Conservation (phyloP, 2,888 invertebrate species). For the Hanleya hanleyi region DNA sequence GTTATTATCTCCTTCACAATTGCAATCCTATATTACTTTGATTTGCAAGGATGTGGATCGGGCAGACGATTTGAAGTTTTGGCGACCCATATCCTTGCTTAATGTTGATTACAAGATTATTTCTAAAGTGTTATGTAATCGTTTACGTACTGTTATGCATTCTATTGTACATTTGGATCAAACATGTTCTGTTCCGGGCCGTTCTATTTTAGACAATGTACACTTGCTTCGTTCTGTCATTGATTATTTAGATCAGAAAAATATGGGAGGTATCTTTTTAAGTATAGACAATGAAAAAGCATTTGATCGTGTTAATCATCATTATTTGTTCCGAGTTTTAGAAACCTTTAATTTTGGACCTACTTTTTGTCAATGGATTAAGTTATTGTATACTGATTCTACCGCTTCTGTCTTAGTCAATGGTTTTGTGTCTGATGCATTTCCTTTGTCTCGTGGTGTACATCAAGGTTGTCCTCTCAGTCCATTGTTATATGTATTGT, state of each 20-base stretch:
- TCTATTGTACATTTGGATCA: slow-evolving; percentile 35
- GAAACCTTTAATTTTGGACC: slow-evolving; percentile 38
- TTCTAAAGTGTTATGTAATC: slow-evolving; percentile 37
- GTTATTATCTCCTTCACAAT: neutral
- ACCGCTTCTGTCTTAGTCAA: neutral
- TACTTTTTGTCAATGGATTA: slow-evolving; percentile 37
- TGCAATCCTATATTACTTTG: slow-evolving; percentile 18
- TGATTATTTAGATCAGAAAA: slow-evolving; percentile 39
- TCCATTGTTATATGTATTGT: slow-evolving; percentile 1
- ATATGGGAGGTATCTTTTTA: slow-evolving; percentile 35
- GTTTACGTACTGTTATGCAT: slow-evolving; percentile 32
- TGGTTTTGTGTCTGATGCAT: neutral
- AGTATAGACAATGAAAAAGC: slow-evolving; percentile 44
- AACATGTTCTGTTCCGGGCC: slow-evolving; percentile 41
- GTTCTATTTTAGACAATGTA: slow-evolving; percentile 44
- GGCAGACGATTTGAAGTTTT: slow-evolving; percentile 34
- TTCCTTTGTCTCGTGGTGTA: neutral
- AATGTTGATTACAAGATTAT: slow-evolving; percentile 45
- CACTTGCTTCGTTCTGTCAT: slow-evolving; percentile 38
- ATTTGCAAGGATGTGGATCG: slow-evolving; percentile 40
- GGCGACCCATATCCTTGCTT: slow-evolving; percentile 43
- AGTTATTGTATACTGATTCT: slow-evolving; percentile 35
- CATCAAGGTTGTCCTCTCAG: neutral
- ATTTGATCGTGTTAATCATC: slow-evolving; percentile 43
- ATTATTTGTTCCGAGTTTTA: slow-evolving; percentile 40